These are phyloP conservation scores for Dryoscopus gambensis DNA, from an alignment of 2,113 vertebrate species.

Conservation along the genomic window DNA sequence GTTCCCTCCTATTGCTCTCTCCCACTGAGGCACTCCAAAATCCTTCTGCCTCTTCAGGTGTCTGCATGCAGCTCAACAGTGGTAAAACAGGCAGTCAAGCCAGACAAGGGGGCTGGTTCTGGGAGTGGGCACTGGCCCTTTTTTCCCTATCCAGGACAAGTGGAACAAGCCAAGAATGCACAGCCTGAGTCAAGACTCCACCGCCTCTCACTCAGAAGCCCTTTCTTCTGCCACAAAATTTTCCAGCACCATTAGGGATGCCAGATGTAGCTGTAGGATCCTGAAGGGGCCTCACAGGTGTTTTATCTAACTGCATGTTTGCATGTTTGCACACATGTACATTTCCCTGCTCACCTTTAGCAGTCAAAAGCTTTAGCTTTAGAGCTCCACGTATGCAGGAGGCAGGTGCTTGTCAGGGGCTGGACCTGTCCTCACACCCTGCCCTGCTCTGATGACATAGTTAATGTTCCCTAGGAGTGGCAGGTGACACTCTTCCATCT, in stretches of 20 bases:
- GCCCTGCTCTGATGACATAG: not conserved
- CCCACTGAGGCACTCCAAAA: not conserved
- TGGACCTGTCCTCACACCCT: not conserved
- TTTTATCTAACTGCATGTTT: not conserved
- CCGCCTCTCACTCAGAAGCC: rapidly evolving
- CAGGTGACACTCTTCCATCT: not conserved
- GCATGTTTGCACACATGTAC: not conserved
- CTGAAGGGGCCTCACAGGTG: not conserved
- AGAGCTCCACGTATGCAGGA: not conserved
- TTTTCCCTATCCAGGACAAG: not conserved
- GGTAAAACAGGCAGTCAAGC: not conserved
- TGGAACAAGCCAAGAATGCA: not conserved
- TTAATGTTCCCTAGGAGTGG: not conserved
- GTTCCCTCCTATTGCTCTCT: not conserved
- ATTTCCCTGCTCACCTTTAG: not conserved
- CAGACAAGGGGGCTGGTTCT: not conserved
- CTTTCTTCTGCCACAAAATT: not conserved
- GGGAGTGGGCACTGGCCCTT: not conserved
- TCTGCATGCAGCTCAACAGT: not conserved
- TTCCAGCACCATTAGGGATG: not conserved
- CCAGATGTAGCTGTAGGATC: not conserved
- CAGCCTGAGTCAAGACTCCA: not conserved
- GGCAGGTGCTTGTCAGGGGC: not conserved
- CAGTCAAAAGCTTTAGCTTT: not conserved
- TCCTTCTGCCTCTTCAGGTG: not conserved